Percentiles rank a stretch among this genome's conserved stretches.
phyloP scores from a whole-genome alignment of 2,113 vertebrate species.

The Trichomycterus rosablanca region DNA sequence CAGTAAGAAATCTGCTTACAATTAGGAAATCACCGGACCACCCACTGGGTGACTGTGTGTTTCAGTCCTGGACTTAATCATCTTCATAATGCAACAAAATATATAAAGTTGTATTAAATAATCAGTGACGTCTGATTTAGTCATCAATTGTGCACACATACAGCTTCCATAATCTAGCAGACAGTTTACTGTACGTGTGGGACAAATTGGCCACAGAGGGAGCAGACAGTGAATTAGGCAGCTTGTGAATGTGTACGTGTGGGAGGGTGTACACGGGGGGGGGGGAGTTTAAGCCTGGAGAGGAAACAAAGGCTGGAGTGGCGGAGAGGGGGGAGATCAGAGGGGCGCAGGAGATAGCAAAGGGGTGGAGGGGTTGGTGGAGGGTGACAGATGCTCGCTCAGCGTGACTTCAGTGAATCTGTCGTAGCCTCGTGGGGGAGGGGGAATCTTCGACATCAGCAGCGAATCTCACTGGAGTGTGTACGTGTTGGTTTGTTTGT shows the following conservation, averaged over 20 bases:
- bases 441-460: constrained; percentile 35
- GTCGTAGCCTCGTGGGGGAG: constrained; percentile 24
- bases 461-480: constrained; percentile 21
- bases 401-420: constrained; percentile 51
- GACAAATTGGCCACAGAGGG: constrained; percentile 37
- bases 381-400: constrained; percentile 50
- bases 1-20: constrained; percentile 23
- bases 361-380: constrained; percentile 28
- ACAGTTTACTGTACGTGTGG: constrained; percentile 14
- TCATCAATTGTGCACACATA: neutral
- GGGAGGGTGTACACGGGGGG: neutral
- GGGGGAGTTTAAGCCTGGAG: constrained; percentile 8
- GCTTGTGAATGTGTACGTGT: constrained; percentile 3
- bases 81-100: no score
- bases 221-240: constrained; percentile 21
- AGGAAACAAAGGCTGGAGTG: constrained; percentile 42
- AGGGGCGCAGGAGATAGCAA: constrained; percentile 31
- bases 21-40: constrained; percentile 35
- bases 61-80: no score
- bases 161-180: neutral
- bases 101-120: neutral
- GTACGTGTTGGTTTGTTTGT: constrained; percentile 26
- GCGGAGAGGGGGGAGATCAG: constrained; percentile 21
- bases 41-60: constrained; percentile 17
- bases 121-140: neutral